Evolutionary conservation across 1,140 invertebrate genomes (phyloP).

Genomic region (Chlorops oryzae): DNA sequence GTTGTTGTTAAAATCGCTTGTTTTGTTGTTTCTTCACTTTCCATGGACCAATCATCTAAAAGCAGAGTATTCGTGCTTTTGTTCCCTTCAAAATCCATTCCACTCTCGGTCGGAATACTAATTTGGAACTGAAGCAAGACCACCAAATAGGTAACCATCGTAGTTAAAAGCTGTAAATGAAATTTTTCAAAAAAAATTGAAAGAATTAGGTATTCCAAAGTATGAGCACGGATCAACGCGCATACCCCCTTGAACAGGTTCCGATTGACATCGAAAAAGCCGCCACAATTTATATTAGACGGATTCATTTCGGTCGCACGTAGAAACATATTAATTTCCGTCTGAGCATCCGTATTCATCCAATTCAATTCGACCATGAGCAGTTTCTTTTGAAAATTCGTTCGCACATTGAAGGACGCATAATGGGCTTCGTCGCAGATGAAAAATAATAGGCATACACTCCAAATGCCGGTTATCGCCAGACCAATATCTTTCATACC

Average conservation of each 20-base stretch:
- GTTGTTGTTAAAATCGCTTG: too few relatives aligned
- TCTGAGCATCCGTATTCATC: slow-evolving; percentile 59
- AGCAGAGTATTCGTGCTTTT: too few relatives aligned
- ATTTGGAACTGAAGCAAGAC: slow-evolving; percentile 65
- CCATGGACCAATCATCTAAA: too few relatives aligned
- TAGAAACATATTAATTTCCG: slow-evolving; percentile 63
- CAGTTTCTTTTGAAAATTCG: slow-evolving; percentile 63
- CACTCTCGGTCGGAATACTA: slow-evolving; percentile 57
- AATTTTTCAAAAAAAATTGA: too few relatives aligned
- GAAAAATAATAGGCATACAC: slow-evolving; percentile 57
- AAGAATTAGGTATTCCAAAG: background rate
- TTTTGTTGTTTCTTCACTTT: too few relatives aligned
- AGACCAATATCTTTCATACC: slow-evolving; percentile 61
- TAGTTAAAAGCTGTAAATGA: slow-evolving; percentile 54
- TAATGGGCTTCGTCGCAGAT: slow-evolving; percentile 63
- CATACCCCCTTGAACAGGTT: slow-evolving; percentile 60
- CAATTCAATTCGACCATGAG: slow-evolving; percentile 61
- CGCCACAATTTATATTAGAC: slow-evolving; percentile 60
- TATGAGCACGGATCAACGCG: background rate
- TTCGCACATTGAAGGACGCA: slow-evolving; percentile 58
- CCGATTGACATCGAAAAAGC: slow-evolving; percentile 62
- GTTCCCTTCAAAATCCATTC: too few relatives aligned
- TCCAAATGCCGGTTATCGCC: slow-evolving; percentile 57
- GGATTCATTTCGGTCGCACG: slow-evolving; percentile 65
- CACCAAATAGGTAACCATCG: slow-evolving; percentile 65